Percentiles rank a stretch among this genome's conserved stretches.
Evolutionary conservation across 2,797 vertebrate species (phyloP).

Genomic region (Gallinago stenura): DNA sequence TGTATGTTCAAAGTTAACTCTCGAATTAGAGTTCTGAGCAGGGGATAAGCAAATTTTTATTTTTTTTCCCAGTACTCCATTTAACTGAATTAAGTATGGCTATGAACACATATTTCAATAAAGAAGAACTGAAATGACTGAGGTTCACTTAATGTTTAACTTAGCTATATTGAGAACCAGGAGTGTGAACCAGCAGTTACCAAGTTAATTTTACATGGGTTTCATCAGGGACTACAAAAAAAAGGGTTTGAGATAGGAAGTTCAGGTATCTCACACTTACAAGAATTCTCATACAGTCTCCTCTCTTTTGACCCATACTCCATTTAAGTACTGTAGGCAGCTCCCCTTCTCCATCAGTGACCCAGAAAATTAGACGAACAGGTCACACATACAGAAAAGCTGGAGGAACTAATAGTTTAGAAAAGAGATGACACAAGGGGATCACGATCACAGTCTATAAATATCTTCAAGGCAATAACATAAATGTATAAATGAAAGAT

Average conservation of each 20-base stretch:
- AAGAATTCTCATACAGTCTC: neutral
- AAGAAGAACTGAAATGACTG: neutral
- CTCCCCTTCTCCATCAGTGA: neutral
- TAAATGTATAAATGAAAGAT: conserved; percentile 39
- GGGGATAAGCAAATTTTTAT: neutral
- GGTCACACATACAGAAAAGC: neutral
- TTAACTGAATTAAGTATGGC: neutral
- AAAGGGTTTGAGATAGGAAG: neutral
- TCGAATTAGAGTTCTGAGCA: neutral
- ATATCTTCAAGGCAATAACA: conserved; percentile 41
- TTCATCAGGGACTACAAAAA: neutral
- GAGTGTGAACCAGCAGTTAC: neutral
- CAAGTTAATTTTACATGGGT: neutral
- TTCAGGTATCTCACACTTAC: neutral
- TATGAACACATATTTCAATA: neutral
- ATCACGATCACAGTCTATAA: neutral
- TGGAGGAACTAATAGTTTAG: conserved; percentile 18
- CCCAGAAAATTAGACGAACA: conserved; percentile 25
- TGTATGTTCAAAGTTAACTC: neutral
- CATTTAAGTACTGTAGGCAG: neutral
- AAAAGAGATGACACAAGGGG: neutral
- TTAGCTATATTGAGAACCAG: neutral
- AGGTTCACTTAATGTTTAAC: neutral
- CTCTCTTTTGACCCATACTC: neutral
- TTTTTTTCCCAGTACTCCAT: neutral